Percentiles rank a stretch among this genome's conserved stretches.
These are phyloP conservation scores for Tillus elongatus DNA, from an alignment of 2,888 invertebrate genomes.

Conservation along the genomic window DNA sequence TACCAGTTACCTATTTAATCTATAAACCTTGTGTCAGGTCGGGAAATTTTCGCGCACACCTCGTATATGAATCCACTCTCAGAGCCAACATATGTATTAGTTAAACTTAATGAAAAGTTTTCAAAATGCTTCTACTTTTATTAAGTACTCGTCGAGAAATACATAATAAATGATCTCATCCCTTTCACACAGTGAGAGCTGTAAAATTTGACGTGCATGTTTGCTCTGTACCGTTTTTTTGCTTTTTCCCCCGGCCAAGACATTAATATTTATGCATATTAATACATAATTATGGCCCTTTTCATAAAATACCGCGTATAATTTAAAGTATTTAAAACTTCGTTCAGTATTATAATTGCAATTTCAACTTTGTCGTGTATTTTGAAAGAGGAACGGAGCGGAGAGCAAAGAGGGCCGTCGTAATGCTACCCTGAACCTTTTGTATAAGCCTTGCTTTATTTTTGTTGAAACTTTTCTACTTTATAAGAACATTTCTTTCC, in stretches of 20 bases:
- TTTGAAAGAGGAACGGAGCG: slow-evolving; percentile 11
- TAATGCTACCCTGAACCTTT: slow-evolving; percentile 23
- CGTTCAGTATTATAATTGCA: slow-evolving; percentile 32
- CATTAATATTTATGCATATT: slow-evolving; percentile 26
- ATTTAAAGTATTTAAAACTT: slow-evolving; percentile 28
- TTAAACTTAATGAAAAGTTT: too few species aligned
- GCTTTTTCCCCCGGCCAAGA: slow-evolving; percentile 9
- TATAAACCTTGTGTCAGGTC: too few species aligned
- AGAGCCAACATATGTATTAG: too few species aligned
- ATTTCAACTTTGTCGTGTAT: slow-evolving; percentile 31
- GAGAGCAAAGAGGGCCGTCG: slow-evolving; percentile 7
- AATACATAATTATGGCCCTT: slow-evolving; percentile 25
- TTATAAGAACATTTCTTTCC: slow-evolving; percentile 35
- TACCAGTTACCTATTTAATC: too few species aligned
- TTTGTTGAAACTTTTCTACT: slow-evolving; percentile 35
- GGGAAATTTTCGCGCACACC: too few species aligned
- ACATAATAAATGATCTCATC: background rate
- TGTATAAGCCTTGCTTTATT: slow-evolving; percentile 30
- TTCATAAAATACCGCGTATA: slow-evolving; percentile 20
- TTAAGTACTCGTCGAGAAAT: too few species aligned
- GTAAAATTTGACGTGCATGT: slow-evolving; percentile 1
- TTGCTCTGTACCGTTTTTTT: slow-evolving; percentile 3
- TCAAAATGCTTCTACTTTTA: too few species aligned
- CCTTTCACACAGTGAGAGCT: background rate
- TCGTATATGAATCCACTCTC: too few species aligned